A percentile compares a stretch with the other conserved stretches of the same genome.
phyloP scores from a whole-genome alignment of 2,797 vertebrate genomes.

The Podargus strigoides region DNA sequence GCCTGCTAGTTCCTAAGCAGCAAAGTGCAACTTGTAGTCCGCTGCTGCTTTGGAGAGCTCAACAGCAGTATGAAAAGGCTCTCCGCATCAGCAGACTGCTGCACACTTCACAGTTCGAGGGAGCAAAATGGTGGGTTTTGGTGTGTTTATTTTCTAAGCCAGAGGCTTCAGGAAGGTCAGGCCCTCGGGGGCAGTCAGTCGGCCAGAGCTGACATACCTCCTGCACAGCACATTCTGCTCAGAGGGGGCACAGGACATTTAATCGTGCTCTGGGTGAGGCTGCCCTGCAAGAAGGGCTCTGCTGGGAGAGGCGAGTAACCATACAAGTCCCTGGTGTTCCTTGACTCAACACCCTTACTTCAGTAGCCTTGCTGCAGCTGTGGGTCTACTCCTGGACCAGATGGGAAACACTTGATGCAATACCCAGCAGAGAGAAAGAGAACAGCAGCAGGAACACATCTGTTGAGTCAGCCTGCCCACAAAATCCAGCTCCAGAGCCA shows the following conservation, averaged over 20 bases:
- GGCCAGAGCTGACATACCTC: not conserved
- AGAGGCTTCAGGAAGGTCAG: not conserved
- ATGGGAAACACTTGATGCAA: not conserved
- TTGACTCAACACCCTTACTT: not conserved
- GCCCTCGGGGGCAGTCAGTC: not conserved
- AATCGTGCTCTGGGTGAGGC: not conserved
- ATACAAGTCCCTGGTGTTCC: not conserved
- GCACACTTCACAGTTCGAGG: not conserved
- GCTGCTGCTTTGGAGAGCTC: not conserved
- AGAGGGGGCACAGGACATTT: not conserved
- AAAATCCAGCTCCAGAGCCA: not conserved
- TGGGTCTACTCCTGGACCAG: not conserved
- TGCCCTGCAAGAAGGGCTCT: not conserved
- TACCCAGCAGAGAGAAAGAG: not conserved
- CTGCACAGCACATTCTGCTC: not conserved
- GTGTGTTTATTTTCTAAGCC: not conserved
- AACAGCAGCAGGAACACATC: not conserved
- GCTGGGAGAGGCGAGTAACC: not conserved
- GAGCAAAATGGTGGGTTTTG: not conserved
- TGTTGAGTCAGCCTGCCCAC: not conserved
- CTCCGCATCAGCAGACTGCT: not conserved
- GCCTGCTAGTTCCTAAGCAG: not conserved
- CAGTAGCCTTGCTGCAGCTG: not conserved
- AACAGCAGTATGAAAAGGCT: not conserved
- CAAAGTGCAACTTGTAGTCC: not conserved